These are phyloP conservation scores for Athrips mouffetella DNA, from an alignment of 2,888 invertebrate genomes.

Conservation along the genomic window DNA sequence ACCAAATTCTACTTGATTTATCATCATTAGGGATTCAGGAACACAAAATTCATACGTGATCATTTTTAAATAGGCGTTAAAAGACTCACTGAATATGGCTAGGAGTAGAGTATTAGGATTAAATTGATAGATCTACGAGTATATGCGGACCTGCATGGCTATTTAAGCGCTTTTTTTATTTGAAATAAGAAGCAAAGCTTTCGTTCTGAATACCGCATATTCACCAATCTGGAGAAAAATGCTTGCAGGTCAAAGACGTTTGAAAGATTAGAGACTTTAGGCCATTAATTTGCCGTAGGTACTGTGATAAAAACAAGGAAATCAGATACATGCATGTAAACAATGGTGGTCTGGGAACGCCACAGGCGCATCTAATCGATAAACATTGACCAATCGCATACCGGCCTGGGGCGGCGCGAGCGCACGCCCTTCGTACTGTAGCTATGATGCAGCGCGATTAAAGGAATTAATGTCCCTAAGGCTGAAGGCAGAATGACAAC, in stretches of 20 bases:
- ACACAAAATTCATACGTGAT: background rate
- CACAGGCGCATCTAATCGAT: constrained; percentile 60
- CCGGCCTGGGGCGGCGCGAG: constrained; percentile 32
- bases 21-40: constrained; percentile 3
- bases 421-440: constrained; percentile 23
- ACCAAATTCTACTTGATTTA: background rate
- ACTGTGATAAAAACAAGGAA: constrained; percentile 22
- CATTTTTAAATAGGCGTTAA: background rate
- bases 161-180: too few species aligned
- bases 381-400: constrained; percentile 58
- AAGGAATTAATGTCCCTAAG: constrained; percentile 31
- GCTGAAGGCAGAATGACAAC: background rate
- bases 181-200: too few species aligned
- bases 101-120: too few species aligned
- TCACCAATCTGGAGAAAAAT: too few species aligned
- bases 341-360: constrained; percentile 43
- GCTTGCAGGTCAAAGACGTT: too few species aligned
- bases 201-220: too few species aligned
- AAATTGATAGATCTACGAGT: too few species aligned
- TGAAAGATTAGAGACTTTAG: too few species aligned
- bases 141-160: too few species aligned
- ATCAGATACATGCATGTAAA: constrained; percentile 29
- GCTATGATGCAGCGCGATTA: constrained; percentile 20
- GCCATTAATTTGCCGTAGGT: constrained; percentile 1
- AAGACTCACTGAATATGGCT: too few species aligned